Conservation (phyloP, 2,113 vertebrate genomes). For the Trogon melanurus region DNA sequence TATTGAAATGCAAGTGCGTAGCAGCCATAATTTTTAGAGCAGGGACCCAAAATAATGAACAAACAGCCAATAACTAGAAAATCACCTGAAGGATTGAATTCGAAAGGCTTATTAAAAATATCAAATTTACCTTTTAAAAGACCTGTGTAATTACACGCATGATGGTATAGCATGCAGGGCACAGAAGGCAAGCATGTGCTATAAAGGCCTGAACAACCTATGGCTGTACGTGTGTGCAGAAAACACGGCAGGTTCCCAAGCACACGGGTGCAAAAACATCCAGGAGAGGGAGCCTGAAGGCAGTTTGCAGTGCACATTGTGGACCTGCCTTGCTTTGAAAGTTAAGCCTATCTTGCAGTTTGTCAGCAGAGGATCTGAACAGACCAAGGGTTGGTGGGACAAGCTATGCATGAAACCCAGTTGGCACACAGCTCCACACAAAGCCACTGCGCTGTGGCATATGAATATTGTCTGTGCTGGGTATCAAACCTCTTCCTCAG, state of each 20-base stretch:
- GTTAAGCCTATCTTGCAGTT: neutral
- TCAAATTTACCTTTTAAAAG: constrained; percentile 38
- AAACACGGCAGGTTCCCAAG: neutral
- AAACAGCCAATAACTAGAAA: constrained; percentile 59
- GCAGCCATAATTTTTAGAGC: constrained; percentile 43
- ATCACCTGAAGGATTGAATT: constrained; percentile 37
- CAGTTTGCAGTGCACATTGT: neutral
- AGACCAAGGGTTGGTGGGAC: neutral
- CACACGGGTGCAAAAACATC: neutral
- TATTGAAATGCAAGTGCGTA: constrained; percentile 20
- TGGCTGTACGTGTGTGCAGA: neutral
- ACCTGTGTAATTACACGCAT: neutral
- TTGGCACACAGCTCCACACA: neutral
- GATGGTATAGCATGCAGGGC: neutral
- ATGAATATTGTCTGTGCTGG: neutral
- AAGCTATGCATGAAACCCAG: neutral
- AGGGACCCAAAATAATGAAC: constrained; percentile 21
- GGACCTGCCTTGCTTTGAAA: neutral
- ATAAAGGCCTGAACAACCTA: neutral
- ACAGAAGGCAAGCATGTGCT: neutral
- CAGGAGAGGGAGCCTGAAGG: constrained; percentile 2
- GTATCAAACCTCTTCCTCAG: neutral
- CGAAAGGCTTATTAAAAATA: constrained; percentile 52
- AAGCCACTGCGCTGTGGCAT: neutral
- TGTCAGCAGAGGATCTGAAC: neutral